phyloP scores from a whole-genome alignment of 2,113 vertebrate species.

The Sinocyclocheilus anshuiensis region DNA sequence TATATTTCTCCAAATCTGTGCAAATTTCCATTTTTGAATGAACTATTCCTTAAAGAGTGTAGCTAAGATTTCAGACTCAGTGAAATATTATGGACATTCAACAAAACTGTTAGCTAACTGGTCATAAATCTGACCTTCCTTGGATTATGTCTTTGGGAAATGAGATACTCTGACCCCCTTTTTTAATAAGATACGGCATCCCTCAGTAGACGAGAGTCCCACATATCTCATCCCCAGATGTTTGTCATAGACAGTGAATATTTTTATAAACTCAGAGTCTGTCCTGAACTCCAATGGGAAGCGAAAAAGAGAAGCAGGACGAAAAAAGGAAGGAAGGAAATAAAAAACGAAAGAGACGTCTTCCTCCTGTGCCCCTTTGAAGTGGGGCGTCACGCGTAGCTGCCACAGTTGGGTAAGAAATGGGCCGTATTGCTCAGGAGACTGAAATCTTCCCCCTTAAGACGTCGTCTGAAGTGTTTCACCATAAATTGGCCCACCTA shows the following conservation, averaged over 20 bases:
- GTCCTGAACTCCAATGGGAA: slow-evolving; percentile 51
- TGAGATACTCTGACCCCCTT: slow-evolving; percentile 44
- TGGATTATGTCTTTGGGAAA: slow-evolving; percentile 28
- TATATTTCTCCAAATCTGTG: no score
- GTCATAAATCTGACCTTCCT: not conserved
- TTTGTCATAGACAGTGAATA: slow-evolving; percentile 42
- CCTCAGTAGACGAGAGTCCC: slow-evolving; percentile 46
- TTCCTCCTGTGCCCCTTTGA: slow-evolving; percentile 40
- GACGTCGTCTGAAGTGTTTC: slow-evolving; percentile 35
- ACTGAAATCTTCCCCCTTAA: slow-evolving; percentile 3
- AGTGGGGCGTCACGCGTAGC: slow-evolving; percentile 39
- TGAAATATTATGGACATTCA: not conserved
- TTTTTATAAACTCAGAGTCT: slow-evolving; percentile 53
- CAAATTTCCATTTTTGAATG: no score
- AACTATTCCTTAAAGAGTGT: no score
- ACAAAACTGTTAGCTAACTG: not conserved
- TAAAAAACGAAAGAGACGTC: slow-evolving; percentile 21
- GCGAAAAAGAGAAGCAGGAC: not conserved
- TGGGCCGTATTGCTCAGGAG: slow-evolving; percentile 8
- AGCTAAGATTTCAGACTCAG: no score
- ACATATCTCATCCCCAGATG: slow-evolving; percentile 56
- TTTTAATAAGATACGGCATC: slow-evolving; percentile 54
- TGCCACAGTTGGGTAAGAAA: slow-evolving; percentile 32
- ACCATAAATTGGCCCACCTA: slow-evolving; percentile 47
- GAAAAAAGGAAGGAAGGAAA: not conserved